Evolutionary conservation across 2,888 invertebrate species (phyloP), one percentile per base, ranked within the genome.

Genomic region (Mesodorylaimus sp.): DNA sequence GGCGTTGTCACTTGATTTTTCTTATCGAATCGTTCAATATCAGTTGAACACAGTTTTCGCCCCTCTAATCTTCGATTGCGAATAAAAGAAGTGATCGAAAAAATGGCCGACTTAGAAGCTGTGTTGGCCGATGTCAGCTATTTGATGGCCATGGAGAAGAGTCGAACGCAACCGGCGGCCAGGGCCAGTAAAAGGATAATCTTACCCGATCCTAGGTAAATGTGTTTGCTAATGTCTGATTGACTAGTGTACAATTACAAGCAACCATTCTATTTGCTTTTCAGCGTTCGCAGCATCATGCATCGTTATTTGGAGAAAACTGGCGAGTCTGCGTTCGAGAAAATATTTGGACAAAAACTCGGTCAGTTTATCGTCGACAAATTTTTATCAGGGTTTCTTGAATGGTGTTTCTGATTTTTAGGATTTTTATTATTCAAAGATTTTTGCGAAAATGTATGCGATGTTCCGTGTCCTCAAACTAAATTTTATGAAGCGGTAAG

Each of bases 141-240:
- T 76, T 79, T 99, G 73, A 99, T 99, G 97, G 97, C 97, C 66
- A 97, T 97, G 97, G 97, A 97, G 77, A 99, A 97, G 77, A 89
- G 89, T 69, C 95, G 97, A 76, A 86, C 88, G 69, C 95, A 95
- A 72, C 97, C 97, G 70, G 97, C 97, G 57, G 95, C 97, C 61
- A 76, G 95, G 70, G 97, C 97, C 64, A 93, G 93, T 76, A 97
- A 97, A 77, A 93, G 95, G 74, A 91, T 97, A 63, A 78, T 91
- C 64, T 78, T 97, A 66, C 97, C 97, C 60, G 97, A 97, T 74
- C 91, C 93, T 68, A 97, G 95, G 95, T 95, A 78, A 67, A 57
- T 51, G 7, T 29, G n/a, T n/a, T n/a, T n/a, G n/a, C n/a, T n/a
- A n/a, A n/a, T n/a, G n/a, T n/a, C n/a, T n/a, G n/a, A n/a, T n/a